Evolutionary conservation across 2,888 invertebrate species (phyloP).

Genomic region (Plagiodera versicolora): DNA sequence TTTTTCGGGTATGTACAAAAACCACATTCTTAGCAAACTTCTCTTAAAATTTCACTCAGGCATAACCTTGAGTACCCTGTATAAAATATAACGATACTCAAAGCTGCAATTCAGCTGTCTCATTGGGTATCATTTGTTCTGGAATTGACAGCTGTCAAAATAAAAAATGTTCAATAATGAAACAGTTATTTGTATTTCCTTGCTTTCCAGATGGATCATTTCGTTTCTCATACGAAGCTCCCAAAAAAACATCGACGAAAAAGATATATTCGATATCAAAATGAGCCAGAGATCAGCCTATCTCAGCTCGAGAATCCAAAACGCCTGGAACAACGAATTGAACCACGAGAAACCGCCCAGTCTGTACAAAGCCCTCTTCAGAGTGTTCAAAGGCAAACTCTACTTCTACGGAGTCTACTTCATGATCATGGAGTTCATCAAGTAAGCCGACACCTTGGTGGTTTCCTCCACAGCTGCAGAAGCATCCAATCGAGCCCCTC

Average conservation of each 20-base stretch:
- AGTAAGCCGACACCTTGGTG: conserved; percentile 33
- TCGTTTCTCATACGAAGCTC: conserved; percentile 56
- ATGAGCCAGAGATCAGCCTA: conserved; percentile 52
- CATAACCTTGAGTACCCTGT: too few relatives aligned
- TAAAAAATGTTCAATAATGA: too few relatives aligned
- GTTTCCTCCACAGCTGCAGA: too few relatives aligned
- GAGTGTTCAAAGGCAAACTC: conserved; percentile 37
- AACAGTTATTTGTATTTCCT: conserved; percentile 17
- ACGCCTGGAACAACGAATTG: conserved; percentile 42
- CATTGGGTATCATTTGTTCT: too few relatives aligned
- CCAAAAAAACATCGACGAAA: conserved; percentile 54
- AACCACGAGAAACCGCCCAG: conserved; percentile 36
- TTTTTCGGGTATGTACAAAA: conserved; percentile 23
- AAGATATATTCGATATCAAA: conserved; percentile 56
- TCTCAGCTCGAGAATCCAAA: conserved; percentile 53
- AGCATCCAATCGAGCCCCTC: too few relatives aligned
- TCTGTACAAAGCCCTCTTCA: conserved; percentile 39
- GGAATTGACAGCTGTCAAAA: too few relatives aligned
- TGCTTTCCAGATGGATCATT: conserved; percentile 58
- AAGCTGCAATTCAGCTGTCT: too few relatives aligned
- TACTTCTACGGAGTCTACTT: conserved; percentile 27
- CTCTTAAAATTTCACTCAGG: too few relatives aligned
- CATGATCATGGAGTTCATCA: conserved; percentile 29
- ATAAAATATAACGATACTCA: too few relatives aligned
- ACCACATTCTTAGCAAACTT: too few relatives aligned